Percentiles rank a stretch among this genome's conserved stretches.
phyloP scores from a whole-genome alignment of 1,140 invertebrate species.

The Triops cancriformis region DNA sequence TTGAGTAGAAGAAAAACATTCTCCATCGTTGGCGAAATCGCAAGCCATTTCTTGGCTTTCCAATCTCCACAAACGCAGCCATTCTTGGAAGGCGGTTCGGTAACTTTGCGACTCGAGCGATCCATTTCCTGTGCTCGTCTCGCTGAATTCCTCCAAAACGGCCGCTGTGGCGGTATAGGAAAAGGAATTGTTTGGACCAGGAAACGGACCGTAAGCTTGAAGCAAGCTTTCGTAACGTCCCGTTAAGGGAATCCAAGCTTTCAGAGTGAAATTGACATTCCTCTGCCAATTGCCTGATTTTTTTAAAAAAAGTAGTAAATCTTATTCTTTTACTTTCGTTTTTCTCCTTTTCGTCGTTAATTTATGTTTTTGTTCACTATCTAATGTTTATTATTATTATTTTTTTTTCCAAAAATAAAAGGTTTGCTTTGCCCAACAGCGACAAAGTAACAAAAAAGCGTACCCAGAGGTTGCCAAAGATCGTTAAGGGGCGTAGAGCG shows the following conservation, averaged over 20 bases:
- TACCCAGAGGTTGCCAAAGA: too few relatives aligned
- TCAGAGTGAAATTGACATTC: not conserved
- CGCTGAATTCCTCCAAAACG: not conserved
- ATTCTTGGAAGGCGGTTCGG: not conserved
- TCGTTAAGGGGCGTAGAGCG: too few relatives aligned
- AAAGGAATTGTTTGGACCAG: not conserved
- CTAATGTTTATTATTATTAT: too few relatives aligned
- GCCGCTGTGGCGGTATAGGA: not conserved
- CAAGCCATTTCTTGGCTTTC: not conserved
- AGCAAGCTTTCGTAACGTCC: constrained; percentile 1
- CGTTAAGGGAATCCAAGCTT: constrained; percentile 3
- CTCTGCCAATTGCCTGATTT: not conserved
- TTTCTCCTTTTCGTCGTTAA: not conserved
- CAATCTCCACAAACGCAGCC: not conserved
- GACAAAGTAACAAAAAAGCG: too few relatives aligned
- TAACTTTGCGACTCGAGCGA: not conserved
- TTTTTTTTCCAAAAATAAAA: too few relatives aligned
- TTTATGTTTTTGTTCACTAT: not conserved
- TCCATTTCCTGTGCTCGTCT: not conserved
- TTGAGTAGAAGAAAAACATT: not conserved
- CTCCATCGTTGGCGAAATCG: not conserved
- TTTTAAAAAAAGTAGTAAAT: not conserved
- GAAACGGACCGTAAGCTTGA: not conserved
- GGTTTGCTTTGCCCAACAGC: too few relatives aligned
- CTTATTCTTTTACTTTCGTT: not conserved